Conservation (phyloP, 1,140 invertebrate genomes). For the Stegodyphus dumicola region DNA sequence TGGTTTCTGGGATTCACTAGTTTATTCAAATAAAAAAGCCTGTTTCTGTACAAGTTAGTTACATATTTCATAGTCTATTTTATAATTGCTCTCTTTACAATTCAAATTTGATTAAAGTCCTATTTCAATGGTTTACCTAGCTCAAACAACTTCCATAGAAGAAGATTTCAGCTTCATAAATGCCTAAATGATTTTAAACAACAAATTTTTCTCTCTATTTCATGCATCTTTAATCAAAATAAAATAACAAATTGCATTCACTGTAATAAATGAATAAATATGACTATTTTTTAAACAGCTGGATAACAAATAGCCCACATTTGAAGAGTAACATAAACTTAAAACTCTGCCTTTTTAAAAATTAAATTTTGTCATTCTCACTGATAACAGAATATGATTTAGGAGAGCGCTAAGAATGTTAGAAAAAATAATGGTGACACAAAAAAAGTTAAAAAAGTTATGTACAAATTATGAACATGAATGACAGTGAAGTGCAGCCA, state of each 20-base stretch:
- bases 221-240: no score
- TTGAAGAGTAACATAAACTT: no score
- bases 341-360: not conserved
- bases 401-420: not conserved
- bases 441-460: conserved; percentile 48
- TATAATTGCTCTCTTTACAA: conserved; percentile 25
- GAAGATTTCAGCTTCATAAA: no score
- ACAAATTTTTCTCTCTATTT: no score
- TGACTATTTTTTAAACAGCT: no score
- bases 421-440: not conserved
- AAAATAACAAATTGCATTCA: no score
- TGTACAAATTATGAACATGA: conserved; percentile 51
- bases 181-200: no score
- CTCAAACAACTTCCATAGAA: no score
- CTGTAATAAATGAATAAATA: no score
- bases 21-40: conserved; percentile 24
- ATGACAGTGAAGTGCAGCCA: conserved; percentile 48
- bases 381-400: not conserved
- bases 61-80: conserved; percentile 26
- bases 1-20: conserved; percentile 11
- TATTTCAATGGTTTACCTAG: no score
- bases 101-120: no score
- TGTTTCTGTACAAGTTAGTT: conserved; percentile 46
- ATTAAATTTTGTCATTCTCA: not conserved
- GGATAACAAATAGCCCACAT: no score